Evolutionary conservation across 2,888 invertebrate species (phyloP).

Genomic region (Seladonia tumulorum): DNA sequence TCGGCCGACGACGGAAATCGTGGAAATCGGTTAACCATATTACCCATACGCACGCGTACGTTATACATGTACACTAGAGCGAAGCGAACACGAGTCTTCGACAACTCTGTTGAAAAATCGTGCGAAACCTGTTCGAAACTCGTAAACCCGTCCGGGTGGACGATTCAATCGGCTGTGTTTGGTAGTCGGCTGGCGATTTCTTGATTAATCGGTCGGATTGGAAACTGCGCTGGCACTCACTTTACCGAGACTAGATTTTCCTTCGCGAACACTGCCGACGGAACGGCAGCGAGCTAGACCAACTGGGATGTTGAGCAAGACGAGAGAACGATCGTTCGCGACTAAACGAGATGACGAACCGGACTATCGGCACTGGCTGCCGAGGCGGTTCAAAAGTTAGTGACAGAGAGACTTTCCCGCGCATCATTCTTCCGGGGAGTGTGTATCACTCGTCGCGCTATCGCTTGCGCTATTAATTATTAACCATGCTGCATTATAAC

Average conservation of each 20-base stretch:
- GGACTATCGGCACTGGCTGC: conserved; percentile 64
- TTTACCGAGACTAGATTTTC: conserved; percentile 7
- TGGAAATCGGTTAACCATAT: neutral
- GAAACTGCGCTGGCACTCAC: conserved; percentile 3
- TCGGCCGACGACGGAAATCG: neutral
- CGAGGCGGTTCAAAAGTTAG: conserved; percentile 46
- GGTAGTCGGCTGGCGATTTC: neutral
- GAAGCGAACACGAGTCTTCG: neutral
- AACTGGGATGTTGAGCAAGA: conserved; percentile 53
- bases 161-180: neutral
- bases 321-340: conserved; percentile 64
- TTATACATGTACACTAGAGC: neutral
- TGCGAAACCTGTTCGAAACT: neutral
- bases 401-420: conserved; percentile 39
- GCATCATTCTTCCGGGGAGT: neutral
- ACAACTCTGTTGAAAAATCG: neutral
- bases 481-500: neutral
- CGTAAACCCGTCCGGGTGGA: neutral
- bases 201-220: neutral
- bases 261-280: conserved; percentile 15
- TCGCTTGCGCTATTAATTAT: neutral
- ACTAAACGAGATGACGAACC: conserved; percentile 71
- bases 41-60: neutral
- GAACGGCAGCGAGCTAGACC: conserved; percentile 18
- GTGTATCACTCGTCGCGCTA: neutral